Base-by-base conservation (phyloP, 2,797 vertebrate species). In the Coranthus polyacanthus region DNA sequence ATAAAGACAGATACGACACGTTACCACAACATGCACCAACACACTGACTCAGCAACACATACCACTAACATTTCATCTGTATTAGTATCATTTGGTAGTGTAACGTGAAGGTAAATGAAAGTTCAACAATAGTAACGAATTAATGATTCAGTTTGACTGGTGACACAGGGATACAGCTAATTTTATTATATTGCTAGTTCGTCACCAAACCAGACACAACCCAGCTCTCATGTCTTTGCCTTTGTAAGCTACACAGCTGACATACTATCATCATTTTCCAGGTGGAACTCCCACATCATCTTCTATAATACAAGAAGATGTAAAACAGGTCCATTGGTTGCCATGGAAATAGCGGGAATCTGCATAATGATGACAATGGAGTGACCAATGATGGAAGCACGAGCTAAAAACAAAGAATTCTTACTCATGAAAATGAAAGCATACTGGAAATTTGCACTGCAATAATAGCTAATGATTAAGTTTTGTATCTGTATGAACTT, bases 231-330 rank as follows among this genome's bases (percentile, higher is more conserved):
- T 7, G 38, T 41, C n/a, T 41, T 6, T 7, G 38, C 13, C 38
- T 41, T 0, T 15, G 29, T 32, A 9, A 9, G 29, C 29, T 10
- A 10, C 38, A 4, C 38, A 58, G 54, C 46, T 49, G 44, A 61
- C 17, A 2, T 1, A 13, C 22, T 6, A 1, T 22, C 78, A 17
- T 74, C 3, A 11, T 75, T 75, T 85, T 86, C 22, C 68, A 92
- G 91, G 90, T 92, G 74, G 88, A 90, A 47, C 12, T 91, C 26
- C 91, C 89, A 12, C 58, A 72, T 62, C 69, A 91, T 55, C 77
- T 92, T 39, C 81, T 17, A 78, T 90, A 80, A 81, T 66, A 58
- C 51, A 13, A 52, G 50, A 26, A 41, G 42, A 68, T 15, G 55
- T 37, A 52, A 20, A 44, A 55, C 9, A 22, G 9, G 56, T 41